Evolutionary conservation across 1,140 invertebrate species (phyloP), one percentile per base, ranked within the genome.

Genomic region (Pygmarrhopalites habei): DNA sequence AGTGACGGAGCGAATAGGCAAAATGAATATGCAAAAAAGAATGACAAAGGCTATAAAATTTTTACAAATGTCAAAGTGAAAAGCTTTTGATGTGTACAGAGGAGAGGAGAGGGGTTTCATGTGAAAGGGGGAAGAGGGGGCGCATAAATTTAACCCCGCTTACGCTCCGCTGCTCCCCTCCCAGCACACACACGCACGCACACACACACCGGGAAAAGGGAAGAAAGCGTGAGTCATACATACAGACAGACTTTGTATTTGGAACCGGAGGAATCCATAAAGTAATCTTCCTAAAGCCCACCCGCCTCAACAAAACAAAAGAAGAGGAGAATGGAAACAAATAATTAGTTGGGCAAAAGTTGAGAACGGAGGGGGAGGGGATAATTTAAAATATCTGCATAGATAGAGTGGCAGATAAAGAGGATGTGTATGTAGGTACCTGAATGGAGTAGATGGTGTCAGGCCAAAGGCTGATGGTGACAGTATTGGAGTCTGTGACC

Each of bases 371-470:
- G 32, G 15, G 15, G 32, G 32, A 35, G 15, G 32, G 15, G 15
- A 35, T 35, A 35, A 7, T 35, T 35, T 35, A 15, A 35, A 35
- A 35, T 35, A n/a, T n/a, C n/a, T n/a, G n/a, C n/a, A n/a, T n/a
- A n/a, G n/a, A n/a, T n/a, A n/a, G n/a, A n/a, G n/a, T n/a, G n/a
- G n/a, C n/a, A n/a, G n/a, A n/a, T n/a, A 17, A 39, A 10, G 35
- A 39, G 17, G 35, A 17, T 10, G 17, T 7, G 17, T 10, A 5
- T 5, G 21, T 46, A 14, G 23, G n/a, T 52, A 69, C 67, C 67
- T 69, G 67, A 49, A 69, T 59, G 26, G 44, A 47, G 58, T 69
- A 69, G 26, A 49, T 23, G 1, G 67, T 66, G 23, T 69, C 64
- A 2, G 67, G 67, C 64, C 64, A 66, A 1, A 69, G 61, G 35